Evolutionary conservation across 2,113 vertebrate genomes (phyloP).

Genomic region (Pseudorectes ferrugineus): DNA sequence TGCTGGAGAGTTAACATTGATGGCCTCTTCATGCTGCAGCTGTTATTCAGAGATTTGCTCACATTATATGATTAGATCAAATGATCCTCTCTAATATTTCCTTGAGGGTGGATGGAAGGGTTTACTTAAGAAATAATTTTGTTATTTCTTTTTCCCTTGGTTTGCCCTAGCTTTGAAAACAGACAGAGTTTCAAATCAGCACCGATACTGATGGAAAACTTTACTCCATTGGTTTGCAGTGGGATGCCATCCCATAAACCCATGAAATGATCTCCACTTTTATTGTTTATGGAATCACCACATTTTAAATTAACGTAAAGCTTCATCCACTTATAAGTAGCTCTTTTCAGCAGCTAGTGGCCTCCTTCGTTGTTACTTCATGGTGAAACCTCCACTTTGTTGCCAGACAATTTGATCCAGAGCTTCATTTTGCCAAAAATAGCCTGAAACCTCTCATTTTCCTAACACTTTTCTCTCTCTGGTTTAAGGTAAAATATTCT

Average conservation of each 20-base stretch:
- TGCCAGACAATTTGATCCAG: background rate
- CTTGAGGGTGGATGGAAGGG: background rate
- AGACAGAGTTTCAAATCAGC: background rate
- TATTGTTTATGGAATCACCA: background rate
- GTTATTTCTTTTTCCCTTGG: background rate
- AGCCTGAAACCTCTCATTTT: background rate
- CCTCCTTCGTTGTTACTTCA: background rate
- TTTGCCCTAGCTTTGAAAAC: background rate
- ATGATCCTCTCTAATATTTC: background rate
- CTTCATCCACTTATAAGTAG: background rate
- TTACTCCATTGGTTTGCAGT: background rate
- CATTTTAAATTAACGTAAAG: background rate
- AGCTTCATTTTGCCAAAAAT: background rate
- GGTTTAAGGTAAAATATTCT: background rate
- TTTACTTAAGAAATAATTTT: background rate
- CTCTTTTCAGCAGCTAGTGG: background rate
- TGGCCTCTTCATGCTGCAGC: background rate
- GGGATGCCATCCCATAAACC: background rate
- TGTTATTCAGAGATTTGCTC: background rate
- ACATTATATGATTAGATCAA: background rate
- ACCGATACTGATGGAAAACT: background rate
- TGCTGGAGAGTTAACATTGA: background rate
- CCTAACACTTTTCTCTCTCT: background rate
- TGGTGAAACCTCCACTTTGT: background rate
- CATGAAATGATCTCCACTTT: background rate